Base-by-base conservation (phyloP, 2,888 invertebrate genomes). In the Pammene fasciana region DNA sequence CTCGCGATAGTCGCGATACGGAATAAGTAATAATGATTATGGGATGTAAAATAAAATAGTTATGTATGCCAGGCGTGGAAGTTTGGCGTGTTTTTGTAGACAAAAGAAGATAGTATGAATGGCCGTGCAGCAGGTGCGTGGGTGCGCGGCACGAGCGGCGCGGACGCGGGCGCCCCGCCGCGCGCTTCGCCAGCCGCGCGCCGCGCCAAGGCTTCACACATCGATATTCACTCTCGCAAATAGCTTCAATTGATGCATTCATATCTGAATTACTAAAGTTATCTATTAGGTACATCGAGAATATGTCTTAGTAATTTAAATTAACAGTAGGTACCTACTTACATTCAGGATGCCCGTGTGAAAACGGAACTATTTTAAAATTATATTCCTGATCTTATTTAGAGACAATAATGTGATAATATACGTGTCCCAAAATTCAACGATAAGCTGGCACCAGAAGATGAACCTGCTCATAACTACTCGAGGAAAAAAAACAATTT, bases 111-210 rank as follows among this genome's bases (percentile, higher is more conserved):
- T 18, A 52, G 71, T 72, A 70, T 73, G 59, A 72, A 73, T 73
- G 65, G 71, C 46, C 54, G 55, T 45, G 54, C 56, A 45, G 72
- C 72, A 74, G 71, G 72, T 72, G 74, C 72, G 60, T 66, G 62
- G 64, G 64, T 48, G 66, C 45, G 48, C 57, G 66, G 76, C 72
- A 45, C 54, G 68, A 26, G 73, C 72, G 68, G 79, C 79, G 78
- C 79, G 76, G 77, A 73, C 79, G 66, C 76, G 76, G 77, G 73
- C 79, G 66, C 76, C 81, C 83, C 78, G 84, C 81, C 67, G 84
- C 62, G 81, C 54, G 38, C 48, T 48, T 10, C 46, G 55, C 61
- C 4, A 26, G 26, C 26, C 26, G 26, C 26, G 26, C 61, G 54
- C 45, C 34, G 62, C 48, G 52, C 57, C 59, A n/a, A 52, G 45